A percentile compares a stretch with the other conserved stretches of the same genome.
Evolutionary conservation across 2,797 vertebrate species (phyloP).

Genomic region (Xenopus petersii): DNA sequence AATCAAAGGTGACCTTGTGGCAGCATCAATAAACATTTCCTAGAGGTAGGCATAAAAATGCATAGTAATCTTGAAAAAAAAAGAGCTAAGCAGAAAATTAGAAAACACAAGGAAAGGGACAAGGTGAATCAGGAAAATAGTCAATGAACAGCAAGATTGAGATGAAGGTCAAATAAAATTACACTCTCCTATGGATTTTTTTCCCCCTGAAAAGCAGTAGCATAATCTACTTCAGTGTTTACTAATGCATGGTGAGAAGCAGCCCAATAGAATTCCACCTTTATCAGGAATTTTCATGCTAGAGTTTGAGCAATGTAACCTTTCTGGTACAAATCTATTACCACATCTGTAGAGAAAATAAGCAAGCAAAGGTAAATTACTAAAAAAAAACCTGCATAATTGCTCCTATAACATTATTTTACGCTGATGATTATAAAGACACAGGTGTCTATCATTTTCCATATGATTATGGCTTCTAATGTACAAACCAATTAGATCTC

Average conservation of each 20-base stretch:
- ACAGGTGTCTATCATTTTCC: too few relatives aligned
- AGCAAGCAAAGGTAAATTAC: too few relatives aligned
- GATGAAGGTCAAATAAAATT: slow-evolving; percentile 31
- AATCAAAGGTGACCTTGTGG: slow-evolving; percentile 31
- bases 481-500: too few relatives aligned
- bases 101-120: slow-evolving; percentile 6
- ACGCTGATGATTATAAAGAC: too few relatives aligned
- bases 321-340: too few relatives aligned
- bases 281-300: not conserved
- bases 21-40: slow-evolving; percentile 12
- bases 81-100: slow-evolving; percentile 29
- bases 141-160: slow-evolving; percentile 36
- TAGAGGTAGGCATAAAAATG: slow-evolving; percentile 37
- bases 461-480: too few relatives aligned
- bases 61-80: slow-evolving; percentile 30
- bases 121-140: slow-evolving; percentile 11
- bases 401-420: too few relatives aligned
- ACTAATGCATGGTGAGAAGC: not conserved
- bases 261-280: not conserved
- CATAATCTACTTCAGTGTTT: not conserved
- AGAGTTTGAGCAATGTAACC: not conserved
- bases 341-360: too few relatives aligned
- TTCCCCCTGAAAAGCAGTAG: not conserved
- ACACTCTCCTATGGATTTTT: slow-evolving; percentile 8
- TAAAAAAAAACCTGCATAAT: too few relatives aligned